Evolutionary conservation across 1,140 invertebrate genomes (phyloP), one percentile per base, ranked within the genome.

Genomic region (Ostrea denselamellosa): DNA sequence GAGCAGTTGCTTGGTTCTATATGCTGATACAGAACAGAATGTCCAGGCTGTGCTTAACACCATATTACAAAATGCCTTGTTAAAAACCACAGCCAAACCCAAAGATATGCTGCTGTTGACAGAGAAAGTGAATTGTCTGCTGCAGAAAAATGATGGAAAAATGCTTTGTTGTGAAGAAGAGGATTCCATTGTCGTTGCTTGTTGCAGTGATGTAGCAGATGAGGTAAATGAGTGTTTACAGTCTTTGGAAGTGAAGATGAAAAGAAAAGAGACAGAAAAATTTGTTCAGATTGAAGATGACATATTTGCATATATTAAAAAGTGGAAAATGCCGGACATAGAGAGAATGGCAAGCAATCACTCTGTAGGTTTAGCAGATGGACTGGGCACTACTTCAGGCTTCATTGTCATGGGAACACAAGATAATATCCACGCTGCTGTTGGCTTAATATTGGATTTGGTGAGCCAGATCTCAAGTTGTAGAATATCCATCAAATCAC

Each of bases 91-190:
- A 28, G 9, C 68, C 28, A 77, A 77, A 77, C 68, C 68, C 25
- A 34, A 77, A 77, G 25, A 77, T 25, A 14, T 77, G 68, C 22
- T 14, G 28, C 22, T 52, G 82, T 25, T 83, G 25, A 53, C 2
- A 52, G 34, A 83, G 82, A 53, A 53, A 53, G 25, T 53, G 44
- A 83, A 19, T 53, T 17, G n/a, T 52, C 25, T 52, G 19, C 53
- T 52, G 51, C 53, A 52, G 17, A 54, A 83, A 52, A 52, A 83
- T 34, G 34, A 83, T 83, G 82, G 53, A n/a, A 83, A 34, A 77
- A 77, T 77, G 2, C 22, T 77, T 14, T 34, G 25, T 25, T 28
- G 9, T 14, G 22, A 28, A 77, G 25, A 28, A 12, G 28, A 77
- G 9, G 68, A 77, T 28, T 77, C 25, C 12, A 17, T 77, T 12